Evolutionary conservation across 2,113 vertebrate genomes (phyloP).

Genomic region (Salvator merianae): DNA sequence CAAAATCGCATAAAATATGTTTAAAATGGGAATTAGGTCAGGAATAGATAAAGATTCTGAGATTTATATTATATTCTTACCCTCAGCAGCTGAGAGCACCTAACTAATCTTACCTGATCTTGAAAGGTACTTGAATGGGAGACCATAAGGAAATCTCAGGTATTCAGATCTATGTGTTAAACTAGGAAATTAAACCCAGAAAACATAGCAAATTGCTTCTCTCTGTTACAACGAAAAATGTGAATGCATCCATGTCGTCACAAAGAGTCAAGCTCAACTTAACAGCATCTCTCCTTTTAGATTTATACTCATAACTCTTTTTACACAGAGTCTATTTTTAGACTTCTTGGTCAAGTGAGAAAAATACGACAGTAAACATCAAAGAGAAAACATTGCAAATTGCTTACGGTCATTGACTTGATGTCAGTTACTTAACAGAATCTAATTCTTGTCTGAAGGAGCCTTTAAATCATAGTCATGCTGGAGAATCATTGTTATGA

Average conservation of each 20-base stretch:
- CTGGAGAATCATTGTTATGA: too few relatives aligned
- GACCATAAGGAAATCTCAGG: too few relatives aligned
- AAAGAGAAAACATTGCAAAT: background rate
- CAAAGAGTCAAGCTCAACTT: too few relatives aligned
- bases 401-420: background rate
- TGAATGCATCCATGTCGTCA: too few relatives aligned
- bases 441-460: background rate
- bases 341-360: background rate
- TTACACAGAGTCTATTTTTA: background rate
- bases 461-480: background rate
- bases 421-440: background rate
- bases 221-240: too few relatives aligned
- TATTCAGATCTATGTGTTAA: too few relatives aligned
- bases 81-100: too few relatives aligned
- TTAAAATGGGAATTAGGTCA: background rate
- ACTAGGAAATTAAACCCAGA: too few relatives aligned
- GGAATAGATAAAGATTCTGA: background rate
- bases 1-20: background rate
- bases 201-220: too few relatives aligned
- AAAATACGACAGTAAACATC: background rate
- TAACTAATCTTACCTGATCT: too few relatives aligned
- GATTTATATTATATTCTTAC: background rate
- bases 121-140: too few relatives aligned
- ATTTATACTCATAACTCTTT: background rate
- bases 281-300: too few relatives aligned